Percentiles rank a stretch among this genome's conserved stretches.
These are phyloP conservation scores for Urophycis tenuis DNA, from an alignment of 2,797 vertebrate species.

Conservation along the genomic window DNA sequence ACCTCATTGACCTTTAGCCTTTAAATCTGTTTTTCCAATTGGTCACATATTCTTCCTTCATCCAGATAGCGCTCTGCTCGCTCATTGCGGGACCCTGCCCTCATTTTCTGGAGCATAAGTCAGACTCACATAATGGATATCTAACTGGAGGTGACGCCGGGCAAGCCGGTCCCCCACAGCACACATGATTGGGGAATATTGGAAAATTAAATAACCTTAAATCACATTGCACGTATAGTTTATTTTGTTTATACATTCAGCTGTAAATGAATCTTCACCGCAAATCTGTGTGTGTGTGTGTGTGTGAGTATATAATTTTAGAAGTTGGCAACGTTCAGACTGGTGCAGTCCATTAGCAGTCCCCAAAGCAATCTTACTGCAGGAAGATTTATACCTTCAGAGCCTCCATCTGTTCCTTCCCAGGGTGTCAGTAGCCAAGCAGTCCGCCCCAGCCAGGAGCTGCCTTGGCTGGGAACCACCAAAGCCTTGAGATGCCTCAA, in stretches of 20 bases:
- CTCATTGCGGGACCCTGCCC: constrained; percentile 24
- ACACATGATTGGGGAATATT: background rate
- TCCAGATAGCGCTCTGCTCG: constrained; percentile 31
- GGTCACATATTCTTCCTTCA: constrained; percentile 52
- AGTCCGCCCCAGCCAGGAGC: background rate
- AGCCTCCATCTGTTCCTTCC: constrained; percentile 22
- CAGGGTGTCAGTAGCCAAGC: background rate
- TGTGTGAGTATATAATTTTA: background rate
- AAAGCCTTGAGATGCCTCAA: background rate
- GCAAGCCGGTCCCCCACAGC: background rate
- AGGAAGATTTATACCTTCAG: constrained; percentile 14
- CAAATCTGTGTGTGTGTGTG: background rate
- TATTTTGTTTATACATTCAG: background rate
- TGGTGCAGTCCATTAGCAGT: constrained; percentile 1
- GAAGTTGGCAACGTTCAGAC: background rate
- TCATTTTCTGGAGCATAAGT: constrained; percentile 45
- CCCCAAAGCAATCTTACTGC: constrained; percentile 1
- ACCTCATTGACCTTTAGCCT: constrained; percentile 63
- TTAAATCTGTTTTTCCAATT: constrained; percentile 63
- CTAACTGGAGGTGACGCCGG: background rate
- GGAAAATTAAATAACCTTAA: background rate
- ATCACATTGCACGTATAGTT: constrained; percentile 18
- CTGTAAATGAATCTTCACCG: constrained; percentile 1
- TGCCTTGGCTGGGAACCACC: background rate
- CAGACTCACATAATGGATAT: constrained; percentile 28